Evolutionary conservation across 2,888 invertebrate species (phyloP).

Genomic region (Ariolimax columbianus): DNA sequence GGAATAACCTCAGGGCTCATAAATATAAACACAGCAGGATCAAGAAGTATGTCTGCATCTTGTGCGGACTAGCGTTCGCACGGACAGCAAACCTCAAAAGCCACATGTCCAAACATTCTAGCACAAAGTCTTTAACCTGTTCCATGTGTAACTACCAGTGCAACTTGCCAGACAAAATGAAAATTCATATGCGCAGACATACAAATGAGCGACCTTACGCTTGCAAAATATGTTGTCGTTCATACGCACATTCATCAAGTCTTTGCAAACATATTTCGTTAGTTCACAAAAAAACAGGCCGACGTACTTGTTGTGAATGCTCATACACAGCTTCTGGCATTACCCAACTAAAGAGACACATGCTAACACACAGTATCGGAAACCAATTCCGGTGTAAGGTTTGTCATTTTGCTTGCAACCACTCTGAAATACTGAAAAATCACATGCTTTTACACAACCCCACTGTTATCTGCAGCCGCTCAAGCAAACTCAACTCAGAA

Average conservation of each 20-base stretch:
- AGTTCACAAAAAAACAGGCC: neutral
- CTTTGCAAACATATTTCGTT: slow-evolving; percentile 30
- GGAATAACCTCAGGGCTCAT: slow-evolving; percentile 36
- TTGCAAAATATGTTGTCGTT: slow-evolving; percentile 15
- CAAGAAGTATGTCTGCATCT: neutral
- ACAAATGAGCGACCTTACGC: neutral
- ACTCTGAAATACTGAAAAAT: slow-evolving; percentile 26
- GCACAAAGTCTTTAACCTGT: neutral
- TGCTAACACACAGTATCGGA: neutral
- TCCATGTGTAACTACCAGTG: slow-evolving; percentile 5
- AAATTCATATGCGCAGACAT: slow-evolving; percentile 18
- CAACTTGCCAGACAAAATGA: neutral
- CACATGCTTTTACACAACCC: slow-evolving; percentile 30
- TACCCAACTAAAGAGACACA: slow-evolving; percentile 8
- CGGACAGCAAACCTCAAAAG: slow-evolving; percentile 20
- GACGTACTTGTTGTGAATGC: neutral
- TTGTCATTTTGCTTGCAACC: slow-evolving; percentile 34
- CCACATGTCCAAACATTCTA: slow-evolving; percentile 16
- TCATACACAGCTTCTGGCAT: neutral
- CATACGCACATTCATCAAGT: slow-evolving; percentile 25
- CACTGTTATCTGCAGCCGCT: neutral
- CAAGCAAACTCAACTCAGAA: neutral
- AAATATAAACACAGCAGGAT: neutral
- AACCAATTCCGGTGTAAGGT: neutral
- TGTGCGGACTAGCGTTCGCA: slow-evolving; percentile 14